A percentile compares a stretch with the other conserved stretches of the same genome.
phyloP scores from a whole-genome alignment of 2,888 invertebrate genomes.

The Dendrolimus houi region DNA sequence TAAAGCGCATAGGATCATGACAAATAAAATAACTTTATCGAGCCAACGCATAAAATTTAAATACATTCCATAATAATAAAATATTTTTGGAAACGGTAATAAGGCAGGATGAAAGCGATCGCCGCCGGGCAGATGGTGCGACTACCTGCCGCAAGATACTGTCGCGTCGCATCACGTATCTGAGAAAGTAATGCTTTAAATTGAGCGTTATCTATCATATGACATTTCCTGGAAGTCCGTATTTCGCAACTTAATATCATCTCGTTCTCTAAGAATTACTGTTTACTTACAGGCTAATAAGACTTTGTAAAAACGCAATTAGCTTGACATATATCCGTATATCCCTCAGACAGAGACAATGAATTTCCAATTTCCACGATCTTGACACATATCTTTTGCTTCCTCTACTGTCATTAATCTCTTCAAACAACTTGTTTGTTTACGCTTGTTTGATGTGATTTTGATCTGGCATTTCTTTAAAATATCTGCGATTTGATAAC shows the following conservation, averaged over 20 bases:
- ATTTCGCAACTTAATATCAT: constrained; percentile 26
- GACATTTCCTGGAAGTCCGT: constrained; percentile 36
- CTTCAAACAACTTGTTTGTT: no score
- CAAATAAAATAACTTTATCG: constrained; percentile 67
- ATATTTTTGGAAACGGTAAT: constrained; percentile 68
- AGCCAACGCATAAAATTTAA: constrained; percentile 57
- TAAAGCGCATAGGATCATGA: constrained; percentile 54
- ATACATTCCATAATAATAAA: constrained; percentile 67
- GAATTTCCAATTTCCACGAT: no score
- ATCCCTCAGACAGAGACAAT: no score
- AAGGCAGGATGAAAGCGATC: constrained; percentile 67
- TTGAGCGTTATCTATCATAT: constrained; percentile 21
- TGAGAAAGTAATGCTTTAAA: constrained; percentile 44
- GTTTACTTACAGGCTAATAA: background rate
- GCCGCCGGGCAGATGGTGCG: constrained; percentile 63
- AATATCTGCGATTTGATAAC: no score
- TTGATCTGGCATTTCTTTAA: no score
- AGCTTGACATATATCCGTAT: no score
- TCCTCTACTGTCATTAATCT: no score
- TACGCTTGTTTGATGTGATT: no score
- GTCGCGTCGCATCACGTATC: constrained; percentile 15
- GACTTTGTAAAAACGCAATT: no score
- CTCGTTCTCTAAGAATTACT: background rate
- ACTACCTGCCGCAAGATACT: constrained; percentile 49
- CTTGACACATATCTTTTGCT: no score